These are phyloP conservation scores for Sepioteuthis lessoniana DNA, from an alignment of 2,888 invertebrate genomes.

Conservation along the genomic window DNA sequence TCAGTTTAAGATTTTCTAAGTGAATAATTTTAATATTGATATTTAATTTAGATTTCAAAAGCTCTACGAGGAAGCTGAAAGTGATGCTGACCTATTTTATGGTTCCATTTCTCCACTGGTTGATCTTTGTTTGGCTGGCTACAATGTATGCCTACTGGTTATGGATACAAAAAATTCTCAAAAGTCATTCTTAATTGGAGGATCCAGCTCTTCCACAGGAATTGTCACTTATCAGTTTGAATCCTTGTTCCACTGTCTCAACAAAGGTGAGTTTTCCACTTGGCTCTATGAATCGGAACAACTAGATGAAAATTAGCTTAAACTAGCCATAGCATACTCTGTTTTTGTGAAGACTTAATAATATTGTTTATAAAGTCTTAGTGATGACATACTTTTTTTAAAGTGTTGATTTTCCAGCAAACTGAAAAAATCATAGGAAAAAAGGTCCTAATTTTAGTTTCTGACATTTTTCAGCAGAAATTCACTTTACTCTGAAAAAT, in stretches of 20 bases:
- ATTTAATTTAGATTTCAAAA: constrained; percentile 64
- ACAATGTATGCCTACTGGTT: constrained; percentile 70
- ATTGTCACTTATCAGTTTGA: constrained; percentile 69
- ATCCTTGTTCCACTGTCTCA: constrained; percentile 60
- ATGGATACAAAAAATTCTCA: constrained; percentile 71
- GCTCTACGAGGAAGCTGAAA: constrained; percentile 63
- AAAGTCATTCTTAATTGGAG: constrained; percentile 70
- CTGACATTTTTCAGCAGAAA: too few species aligned
- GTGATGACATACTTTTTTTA: too few species aligned
- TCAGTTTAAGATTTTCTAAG: not conserved
- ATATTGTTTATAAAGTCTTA: too few species aligned
- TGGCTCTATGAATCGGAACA: too few species aligned
- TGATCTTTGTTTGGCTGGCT: constrained; percentile 70
- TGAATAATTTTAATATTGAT: not conserved
- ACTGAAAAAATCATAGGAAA: too few species aligned
- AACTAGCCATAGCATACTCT: too few species aligned
- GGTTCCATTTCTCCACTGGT: constrained; percentile 66
- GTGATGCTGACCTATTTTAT: constrained; percentile 68
- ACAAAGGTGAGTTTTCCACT: too few species aligned
- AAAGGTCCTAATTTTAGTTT: too few species aligned
- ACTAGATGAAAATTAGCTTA: too few species aligned
- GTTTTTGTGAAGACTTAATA: too few species aligned
- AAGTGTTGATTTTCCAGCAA: too few species aligned
- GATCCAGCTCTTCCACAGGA: constrained; percentile 67
- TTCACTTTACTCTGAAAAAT: too few species aligned